Evolutionary conservation across 2,797 vertebrate species (phyloP).

Genomic region (Pterois miles): DNA sequence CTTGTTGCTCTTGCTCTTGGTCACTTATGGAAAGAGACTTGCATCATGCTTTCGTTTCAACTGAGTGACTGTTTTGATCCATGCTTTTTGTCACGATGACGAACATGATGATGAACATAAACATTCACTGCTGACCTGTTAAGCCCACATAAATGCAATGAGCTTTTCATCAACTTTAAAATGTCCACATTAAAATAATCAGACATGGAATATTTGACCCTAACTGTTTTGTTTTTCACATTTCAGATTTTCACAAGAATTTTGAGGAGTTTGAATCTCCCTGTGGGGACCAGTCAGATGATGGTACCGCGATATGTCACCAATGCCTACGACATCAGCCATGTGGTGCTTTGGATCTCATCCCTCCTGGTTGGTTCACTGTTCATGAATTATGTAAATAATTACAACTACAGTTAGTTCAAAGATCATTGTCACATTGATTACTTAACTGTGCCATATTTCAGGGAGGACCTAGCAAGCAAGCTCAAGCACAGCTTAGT

Average conservation of each 20-base stretch:
- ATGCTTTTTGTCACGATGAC: constrained; percentile 9
- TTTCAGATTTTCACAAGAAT: constrained; percentile 96
- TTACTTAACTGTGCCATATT: constrained; percentile 22
- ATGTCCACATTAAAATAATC: background rate
- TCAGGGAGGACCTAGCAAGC: constrained; percentile 96
- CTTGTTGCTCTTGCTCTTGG: constrained; percentile 47
- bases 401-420: too few species aligned
- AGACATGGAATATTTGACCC: background rate
- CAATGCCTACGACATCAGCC: constrained; percentile 94
- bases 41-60: constrained; percentile 28
- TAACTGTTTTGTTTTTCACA: background rate
- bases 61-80: constrained; percentile 10
- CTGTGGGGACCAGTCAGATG: constrained; percentile 95
- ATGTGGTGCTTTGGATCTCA: constrained; percentile 96
- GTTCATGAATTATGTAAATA: background rate
- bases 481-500: constrained; percentile 93
- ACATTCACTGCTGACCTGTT: background rate
- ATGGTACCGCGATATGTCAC: constrained; percentile 92
- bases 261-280: constrained; percentile 95
- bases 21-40: constrained; percentile 27
- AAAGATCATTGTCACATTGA: background rate
- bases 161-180: background rate
- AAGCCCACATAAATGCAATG: background rate
- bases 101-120: constrained; percentile 22
- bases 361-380: constrained; percentile 91